Evolutionary conservation across 2,113 vertebrate species (phyloP), one percentile per base, ranked within the genome.

Genomic region (Amphilophus citrinellus): DNA sequence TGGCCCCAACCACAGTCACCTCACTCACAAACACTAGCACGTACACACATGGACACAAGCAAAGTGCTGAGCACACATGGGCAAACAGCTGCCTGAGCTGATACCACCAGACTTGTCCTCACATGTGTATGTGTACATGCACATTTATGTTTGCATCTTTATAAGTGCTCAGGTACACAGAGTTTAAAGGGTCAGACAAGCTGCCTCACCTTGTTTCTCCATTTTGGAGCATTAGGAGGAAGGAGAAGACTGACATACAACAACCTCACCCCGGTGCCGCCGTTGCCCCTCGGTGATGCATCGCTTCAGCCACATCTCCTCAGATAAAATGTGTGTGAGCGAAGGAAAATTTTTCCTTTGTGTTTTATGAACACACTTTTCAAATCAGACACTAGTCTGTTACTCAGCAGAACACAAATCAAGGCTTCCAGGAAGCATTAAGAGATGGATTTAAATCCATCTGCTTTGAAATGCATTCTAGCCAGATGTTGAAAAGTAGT

Each of bases 1-100:
- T 84, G 88, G 93, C 89, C 90, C 80, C 80, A 73, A 92, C 92
- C 90, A 79, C 92, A 93, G 84, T 81, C 88, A 87, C 88, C 87
- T 86, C 79, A 15, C 80, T 65, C 82, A 73, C 90, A 90, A 84
- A 90, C 90, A 90, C 81, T 44, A 79, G 91, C 76, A 66, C 77
- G 57, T 77, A 81, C 76, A 79, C 90, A 93, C 86, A 90, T 79
- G 82, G 91, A 89, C 90, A 86, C 77, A 78, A 86, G 87, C 60
- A 86, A 90, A 82, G 80, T 3, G 71, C 80, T 82, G 82, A 71
- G 86, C 86, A 76, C 91, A 93, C 87, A 87, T 14, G 86, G 80
- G 30, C 86, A 82, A 80, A 84, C 88, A 89, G 83, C 89, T 86
- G 83, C 86, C 59, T 65, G 85, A 82, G 80, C 85, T 84, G 84